Evolutionary conservation across 1,140 invertebrate species (phyloP).

Genomic region (Brachionus koreanus): DNA sequence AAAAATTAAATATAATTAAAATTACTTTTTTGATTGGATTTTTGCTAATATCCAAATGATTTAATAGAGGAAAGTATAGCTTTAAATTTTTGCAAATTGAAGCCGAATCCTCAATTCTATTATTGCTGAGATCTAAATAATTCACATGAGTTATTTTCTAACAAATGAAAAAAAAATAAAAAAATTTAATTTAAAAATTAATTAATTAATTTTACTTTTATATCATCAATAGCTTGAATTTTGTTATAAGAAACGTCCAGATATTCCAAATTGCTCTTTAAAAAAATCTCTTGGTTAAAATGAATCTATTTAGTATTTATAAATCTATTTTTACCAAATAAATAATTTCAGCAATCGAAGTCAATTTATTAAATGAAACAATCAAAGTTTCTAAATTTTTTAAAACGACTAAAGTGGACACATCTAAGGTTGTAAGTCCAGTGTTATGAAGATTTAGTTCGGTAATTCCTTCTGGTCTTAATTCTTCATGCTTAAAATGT

Average conservation of each 20-base stretch:
- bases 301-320: neutral
- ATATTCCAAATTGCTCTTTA: conserved; percentile 46
- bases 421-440: conserved; percentile 52
- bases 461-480: conserved; percentile 50
- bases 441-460: conserved; percentile 56
- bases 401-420: conserved; percentile 48
- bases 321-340: conserved; percentile 49
- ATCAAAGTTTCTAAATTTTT: conserved; percentile 50
- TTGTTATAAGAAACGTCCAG: conserved; percentile 58
- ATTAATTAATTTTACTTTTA: neutral
- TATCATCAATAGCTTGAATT: conserved; percentile 45
- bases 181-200: neutral
- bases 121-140: conserved; percentile 35
- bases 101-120: neutral
- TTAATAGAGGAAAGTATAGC: conserved; percentile 16
- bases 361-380: conserved; percentile 56
- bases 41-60: neutral
- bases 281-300: neutral
- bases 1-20: neutral
- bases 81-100: neutral
- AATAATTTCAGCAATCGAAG: conserved; percentile 52
- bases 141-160: conserved; percentile 3
- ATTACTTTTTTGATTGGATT: conserved; percentile 32
- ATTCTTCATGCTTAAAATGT: conserved; percentile 46
- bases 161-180: neutral